Evolutionary conservation across 2,113 vertebrate genomes (phyloP).

Genomic region (Tenrec ecaudatus): DNA sequence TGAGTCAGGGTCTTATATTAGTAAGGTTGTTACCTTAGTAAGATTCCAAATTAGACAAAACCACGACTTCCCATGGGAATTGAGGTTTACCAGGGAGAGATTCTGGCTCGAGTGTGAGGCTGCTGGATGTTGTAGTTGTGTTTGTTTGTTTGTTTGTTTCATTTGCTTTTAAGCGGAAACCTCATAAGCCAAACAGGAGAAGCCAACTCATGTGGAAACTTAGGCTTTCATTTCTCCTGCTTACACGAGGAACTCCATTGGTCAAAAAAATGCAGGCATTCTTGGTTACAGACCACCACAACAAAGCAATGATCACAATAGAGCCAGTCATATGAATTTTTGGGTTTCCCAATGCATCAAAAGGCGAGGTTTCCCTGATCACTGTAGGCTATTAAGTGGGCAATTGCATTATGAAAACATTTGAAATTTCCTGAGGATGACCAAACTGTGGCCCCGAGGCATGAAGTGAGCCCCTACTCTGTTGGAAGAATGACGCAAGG

Average conservation of each 20-base stretch:
- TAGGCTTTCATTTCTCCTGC: background rate
- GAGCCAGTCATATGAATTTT: too few relatives aligned
- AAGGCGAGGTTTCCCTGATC: too few relatives aligned
- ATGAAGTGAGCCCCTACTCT: too few relatives aligned
- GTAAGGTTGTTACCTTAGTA: too few relatives aligned
- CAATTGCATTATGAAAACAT: too few relatives aligned
- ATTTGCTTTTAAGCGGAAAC: conserved; percentile 3
- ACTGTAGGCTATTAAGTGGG: too few relatives aligned
- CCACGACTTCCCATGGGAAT: background rate
- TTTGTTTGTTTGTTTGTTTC: background rate
- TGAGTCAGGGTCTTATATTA: background rate
- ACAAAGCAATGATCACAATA: too few relatives aligned
- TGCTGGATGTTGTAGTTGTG: background rate
- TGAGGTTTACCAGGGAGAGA: background rate
- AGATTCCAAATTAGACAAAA: background rate
- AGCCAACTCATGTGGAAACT: background rate
- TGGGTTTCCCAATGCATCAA: too few relatives aligned
- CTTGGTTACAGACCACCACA: too few relatives aligned
- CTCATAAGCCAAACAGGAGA: background rate
- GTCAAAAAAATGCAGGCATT: background rate
- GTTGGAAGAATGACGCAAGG: too few relatives aligned
- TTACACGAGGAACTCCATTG: conserved; percentile 11
- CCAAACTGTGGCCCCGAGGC: too few relatives aligned
- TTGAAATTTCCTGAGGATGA: too few relatives aligned
- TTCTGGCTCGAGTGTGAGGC: background rate